These are phyloP conservation scores for Sebastes vulpes DNA, from an alignment of 2,797 vertebrate genomes.

Conservation along the genomic window DNA sequence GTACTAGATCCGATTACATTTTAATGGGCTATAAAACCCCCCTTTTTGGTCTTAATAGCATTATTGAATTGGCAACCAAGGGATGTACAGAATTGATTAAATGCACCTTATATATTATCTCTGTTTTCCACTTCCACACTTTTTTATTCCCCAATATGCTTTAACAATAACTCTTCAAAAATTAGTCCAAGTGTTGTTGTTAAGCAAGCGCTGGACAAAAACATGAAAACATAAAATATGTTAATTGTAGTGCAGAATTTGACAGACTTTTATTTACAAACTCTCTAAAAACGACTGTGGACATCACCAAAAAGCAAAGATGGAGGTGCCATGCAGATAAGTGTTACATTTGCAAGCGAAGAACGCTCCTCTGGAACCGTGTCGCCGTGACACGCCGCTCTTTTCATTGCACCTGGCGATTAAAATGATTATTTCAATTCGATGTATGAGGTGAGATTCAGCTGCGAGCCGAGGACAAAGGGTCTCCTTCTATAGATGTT, in stretches of 20 bases:
- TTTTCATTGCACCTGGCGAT: constrained; percentile 1
- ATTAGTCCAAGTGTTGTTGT: background rate
- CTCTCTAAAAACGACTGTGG: background rate
- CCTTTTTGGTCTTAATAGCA: background rate
- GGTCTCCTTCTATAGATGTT: constrained; percentile 14
- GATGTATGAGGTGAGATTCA: background rate
- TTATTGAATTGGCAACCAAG: background rate
- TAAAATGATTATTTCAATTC: constrained; percentile 12
- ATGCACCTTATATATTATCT: background rate
- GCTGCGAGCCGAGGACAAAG: constrained; percentile 8
- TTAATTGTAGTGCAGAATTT: too few relatives aligned
- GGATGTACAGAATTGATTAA: background rate
- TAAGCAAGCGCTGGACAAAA: background rate
- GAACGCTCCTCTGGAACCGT: background rate
- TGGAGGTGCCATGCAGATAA: background rate
- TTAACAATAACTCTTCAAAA: background rate
- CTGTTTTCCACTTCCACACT: background rate
- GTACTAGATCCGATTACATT: background rate
- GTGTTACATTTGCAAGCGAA: background rate
- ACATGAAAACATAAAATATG: too few relatives aligned
- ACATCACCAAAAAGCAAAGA: background rate
- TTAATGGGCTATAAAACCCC: background rate
- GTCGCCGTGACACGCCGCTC: background rate
- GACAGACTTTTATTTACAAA: background rate
- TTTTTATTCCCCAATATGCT: background rate